These are phyloP conservation scores for Colius striatus DNA, from an alignment of 2,113 vertebrate genomes.

Conservation along the genomic window DNA sequence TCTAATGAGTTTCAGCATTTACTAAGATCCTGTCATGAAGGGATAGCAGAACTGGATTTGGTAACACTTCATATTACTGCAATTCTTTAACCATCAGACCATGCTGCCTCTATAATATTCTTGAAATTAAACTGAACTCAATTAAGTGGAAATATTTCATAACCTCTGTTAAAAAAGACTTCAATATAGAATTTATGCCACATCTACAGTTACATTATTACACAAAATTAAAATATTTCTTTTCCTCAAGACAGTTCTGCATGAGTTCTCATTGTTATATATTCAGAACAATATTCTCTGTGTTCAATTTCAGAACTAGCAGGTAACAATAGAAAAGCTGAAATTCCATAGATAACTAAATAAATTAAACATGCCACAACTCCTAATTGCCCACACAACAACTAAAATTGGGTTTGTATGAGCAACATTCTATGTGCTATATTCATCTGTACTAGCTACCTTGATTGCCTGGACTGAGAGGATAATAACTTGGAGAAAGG, in stretches of 20 bases:
- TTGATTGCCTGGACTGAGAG: slow-evolving; percentile 24
- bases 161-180: background rate
- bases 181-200: slow-evolving; percentile 4
- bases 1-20: background rate
- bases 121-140: slow-evolving; percentile 18
- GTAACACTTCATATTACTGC: background rate
- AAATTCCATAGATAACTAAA: slow-evolving; percentile 48
- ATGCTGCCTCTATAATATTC: background rate
- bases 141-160: slow-evolving; percentile 42
- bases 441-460: background rate
- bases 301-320: slow-evolving; percentile 31
- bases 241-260: slow-evolving; percentile 26
- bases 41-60: background rate
- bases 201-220: background rate
- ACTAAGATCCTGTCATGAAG: background rate
- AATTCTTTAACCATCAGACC: background rate
- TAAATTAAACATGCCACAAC: slow-evolving; percentile 39
- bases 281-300: background rate
- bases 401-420: background rate
- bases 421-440: background rate
- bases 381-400: slow-evolving; percentile 26
- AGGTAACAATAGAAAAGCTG: slow-evolving; percentile 30
- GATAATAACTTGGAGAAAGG: slow-evolving; percentile 18
- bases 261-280: slow-evolving; percentile 44
- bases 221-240: slow-evolving; percentile 16